Percentiles rank a stretch among this genome's conserved stretches.
phyloP scores from a whole-genome alignment of 2,888 invertebrate species.

The Ectemnius lituratus region DNA sequence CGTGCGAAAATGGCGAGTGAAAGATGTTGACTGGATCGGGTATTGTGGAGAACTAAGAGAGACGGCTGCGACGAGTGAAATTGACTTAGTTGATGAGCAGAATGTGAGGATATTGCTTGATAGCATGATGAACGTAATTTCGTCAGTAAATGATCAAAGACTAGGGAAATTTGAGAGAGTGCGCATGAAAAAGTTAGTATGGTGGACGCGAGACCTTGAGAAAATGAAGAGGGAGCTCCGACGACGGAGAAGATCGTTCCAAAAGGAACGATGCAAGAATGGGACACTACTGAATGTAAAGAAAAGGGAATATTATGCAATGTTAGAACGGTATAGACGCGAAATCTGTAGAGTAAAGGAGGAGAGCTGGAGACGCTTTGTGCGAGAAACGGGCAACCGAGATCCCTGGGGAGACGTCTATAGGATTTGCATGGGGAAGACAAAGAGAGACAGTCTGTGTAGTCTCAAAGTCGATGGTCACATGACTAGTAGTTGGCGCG shows the following conservation, averaged over 20 bases:
- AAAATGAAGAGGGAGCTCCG: neutral
- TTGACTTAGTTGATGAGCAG: neutral
- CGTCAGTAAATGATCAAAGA: neutral
- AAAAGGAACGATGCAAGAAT: neutral
- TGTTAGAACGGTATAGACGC: neutral
- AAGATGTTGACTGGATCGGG: slow-evolving; percentile 2
- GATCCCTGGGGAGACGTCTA: no score
- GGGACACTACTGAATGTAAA: neutral
- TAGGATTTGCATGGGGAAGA: slow-evolving; percentile 2
- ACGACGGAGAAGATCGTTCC: neutral
- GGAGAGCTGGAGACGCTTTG: slow-evolving; percentile 8
- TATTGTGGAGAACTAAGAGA: neutral
- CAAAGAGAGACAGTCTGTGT: neutral
- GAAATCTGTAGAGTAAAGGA: slow-evolving; percentile 2
- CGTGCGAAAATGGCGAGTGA: neutral
- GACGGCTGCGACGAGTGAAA: neutral
- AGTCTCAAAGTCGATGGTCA: neutral
- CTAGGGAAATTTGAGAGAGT: neutral
- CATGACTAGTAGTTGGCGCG: neutral
- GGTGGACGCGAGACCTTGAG: slow-evolving; percentile 9
- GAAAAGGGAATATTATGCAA: neutral
- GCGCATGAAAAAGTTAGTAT: neutral
- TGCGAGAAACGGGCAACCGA: neutral
- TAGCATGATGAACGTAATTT: neutral
- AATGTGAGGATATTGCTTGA: neutral